A percentile compares a stretch with the other conserved stretches of the same genome.
Evolutionary conservation across 2,113 vertebrate species (phyloP).

Genomic region (Dascyllus trimaculatus): DNA sequence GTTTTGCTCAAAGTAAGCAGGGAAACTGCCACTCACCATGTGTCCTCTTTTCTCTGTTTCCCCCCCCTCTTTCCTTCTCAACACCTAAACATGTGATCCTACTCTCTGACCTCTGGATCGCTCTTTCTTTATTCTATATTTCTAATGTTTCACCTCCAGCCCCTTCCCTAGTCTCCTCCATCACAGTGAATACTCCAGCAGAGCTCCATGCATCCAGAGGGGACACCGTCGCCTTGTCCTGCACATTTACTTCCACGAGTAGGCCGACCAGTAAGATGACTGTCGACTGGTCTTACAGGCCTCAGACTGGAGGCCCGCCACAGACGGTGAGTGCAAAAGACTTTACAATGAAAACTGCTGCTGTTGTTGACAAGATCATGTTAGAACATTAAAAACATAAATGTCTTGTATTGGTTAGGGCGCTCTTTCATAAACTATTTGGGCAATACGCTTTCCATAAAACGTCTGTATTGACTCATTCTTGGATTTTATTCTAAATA

Average conservation of each 20-base stretch:
- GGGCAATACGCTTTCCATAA: too few relatives aligned
- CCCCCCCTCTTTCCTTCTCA: neutral
- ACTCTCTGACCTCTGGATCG: neutral
- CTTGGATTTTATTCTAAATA: too few relatives aligned
- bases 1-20: neutral
- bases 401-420: too few relatives aligned
- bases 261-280: constrained; percentile 85
- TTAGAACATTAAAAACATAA: too few relatives aligned
- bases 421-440: too few relatives aligned
- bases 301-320: constrained; percentile 81
- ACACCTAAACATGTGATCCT: constrained; percentile 10
- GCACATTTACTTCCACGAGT: constrained; percentile 88
- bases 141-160: constrained; percentile 71
- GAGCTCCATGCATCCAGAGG: constrained; percentile 85
- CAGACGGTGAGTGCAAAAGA: constrained; percentile 71
- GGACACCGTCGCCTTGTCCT: constrained; percentile 84
- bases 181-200: constrained; percentile 86
- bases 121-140: neutral
- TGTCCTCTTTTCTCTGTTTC: neutral
- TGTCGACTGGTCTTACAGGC: constrained; percentile 91
- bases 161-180: constrained; percentile 59
- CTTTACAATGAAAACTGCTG: too few relatives aligned
- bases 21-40: neutral
- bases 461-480: too few relatives aligned
- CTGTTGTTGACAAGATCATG: too few relatives aligned